These are phyloP conservation scores for Harpegnathos saltator DNA, from an alignment of 1,140 invertebrate genomes.

Conservation along the genomic window DNA sequence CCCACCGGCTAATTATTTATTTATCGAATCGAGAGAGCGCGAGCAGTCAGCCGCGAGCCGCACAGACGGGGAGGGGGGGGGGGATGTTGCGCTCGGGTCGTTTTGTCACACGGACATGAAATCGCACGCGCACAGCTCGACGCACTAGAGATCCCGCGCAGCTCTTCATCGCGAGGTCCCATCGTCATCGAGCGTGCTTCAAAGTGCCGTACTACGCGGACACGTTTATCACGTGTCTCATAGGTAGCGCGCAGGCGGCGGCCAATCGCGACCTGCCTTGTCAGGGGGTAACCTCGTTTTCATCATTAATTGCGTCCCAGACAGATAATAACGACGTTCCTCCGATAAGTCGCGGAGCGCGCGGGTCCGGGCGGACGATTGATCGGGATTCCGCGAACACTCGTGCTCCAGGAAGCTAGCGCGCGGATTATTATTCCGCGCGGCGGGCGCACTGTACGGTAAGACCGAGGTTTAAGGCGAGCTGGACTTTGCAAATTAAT, in stretches of 20 bases:
- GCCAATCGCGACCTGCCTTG: too few relatives aligned
- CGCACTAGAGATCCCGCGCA: too few relatives aligned
- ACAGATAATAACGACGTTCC: conserved; percentile 11
- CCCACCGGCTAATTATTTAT: not conserved
- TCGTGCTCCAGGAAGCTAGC: not conserved
- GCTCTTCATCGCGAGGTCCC: too few relatives aligned
- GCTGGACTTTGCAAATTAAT: conserved; percentile 75
- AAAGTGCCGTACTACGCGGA: too few relatives aligned
- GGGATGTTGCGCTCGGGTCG: too few relatives aligned
- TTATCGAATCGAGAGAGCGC: not conserved
- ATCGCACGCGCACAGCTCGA: too few relatives aligned
- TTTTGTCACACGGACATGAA: too few relatives aligned
- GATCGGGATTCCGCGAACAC: conserved; percentile 25
- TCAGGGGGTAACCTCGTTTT: conserved; percentile 6
- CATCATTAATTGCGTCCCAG: conserved; percentile 19
- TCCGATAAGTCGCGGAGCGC: not conserved
- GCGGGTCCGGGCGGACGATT: not conserved
- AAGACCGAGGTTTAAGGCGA: conserved; percentile 45
- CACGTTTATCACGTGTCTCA: not conserved
- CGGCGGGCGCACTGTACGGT: not conserved
- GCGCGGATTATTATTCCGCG: conserved; percentile 41
- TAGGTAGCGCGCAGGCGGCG: not conserved
- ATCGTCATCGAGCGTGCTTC: not conserved
- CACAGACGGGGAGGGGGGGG: too few relatives aligned
- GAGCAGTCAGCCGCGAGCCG: not conserved